A percentile compares a stretch with the other conserved stretches of the same genome.
Evolutionary conservation across 1,140 invertebrate genomes (phyloP).

Genomic region (Aleiodes sp.): DNA sequence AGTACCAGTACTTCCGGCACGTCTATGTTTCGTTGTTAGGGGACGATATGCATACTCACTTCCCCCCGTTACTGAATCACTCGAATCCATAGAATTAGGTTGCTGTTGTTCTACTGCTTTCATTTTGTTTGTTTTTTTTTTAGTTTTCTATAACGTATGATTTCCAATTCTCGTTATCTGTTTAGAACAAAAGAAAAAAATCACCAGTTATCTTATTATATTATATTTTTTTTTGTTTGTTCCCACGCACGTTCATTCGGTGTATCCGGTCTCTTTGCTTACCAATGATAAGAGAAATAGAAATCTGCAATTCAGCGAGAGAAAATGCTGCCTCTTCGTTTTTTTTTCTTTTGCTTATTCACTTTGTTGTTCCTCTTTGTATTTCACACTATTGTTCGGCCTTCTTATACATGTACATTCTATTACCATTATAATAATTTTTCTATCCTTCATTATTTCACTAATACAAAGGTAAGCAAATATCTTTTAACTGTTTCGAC

Average conservation of each 20-base stretch:
- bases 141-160: not conserved
- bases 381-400: not conserved
- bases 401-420: not conserved
- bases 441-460: not conserved
- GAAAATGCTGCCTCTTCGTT: not conserved
- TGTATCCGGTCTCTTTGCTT: not conserved
- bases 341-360: no score
- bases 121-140: constrained; percentile 40
- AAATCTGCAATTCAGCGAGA: not conserved
- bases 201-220: not conserved
- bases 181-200: no score
- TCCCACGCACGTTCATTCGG: not conserved
- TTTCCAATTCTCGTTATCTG: no score
- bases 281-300: constrained; percentile 2
- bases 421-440: constrained; percentile 7
- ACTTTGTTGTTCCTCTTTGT: not conserved
- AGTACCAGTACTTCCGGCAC: constrained; percentile 67
- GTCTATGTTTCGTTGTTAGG: constrained; percentile 62
- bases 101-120: constrained; percentile 54
- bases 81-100: constrained; percentile 59
- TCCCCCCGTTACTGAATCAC: constrained; percentile 48
- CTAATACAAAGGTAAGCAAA: not conserved
- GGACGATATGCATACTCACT: constrained; percentile 61
- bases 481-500: not conserved
- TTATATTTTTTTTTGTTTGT: not conserved